Conservation (phyloP, 2,888 invertebrate genomes). For the Fabriciana adippe region DNA sequence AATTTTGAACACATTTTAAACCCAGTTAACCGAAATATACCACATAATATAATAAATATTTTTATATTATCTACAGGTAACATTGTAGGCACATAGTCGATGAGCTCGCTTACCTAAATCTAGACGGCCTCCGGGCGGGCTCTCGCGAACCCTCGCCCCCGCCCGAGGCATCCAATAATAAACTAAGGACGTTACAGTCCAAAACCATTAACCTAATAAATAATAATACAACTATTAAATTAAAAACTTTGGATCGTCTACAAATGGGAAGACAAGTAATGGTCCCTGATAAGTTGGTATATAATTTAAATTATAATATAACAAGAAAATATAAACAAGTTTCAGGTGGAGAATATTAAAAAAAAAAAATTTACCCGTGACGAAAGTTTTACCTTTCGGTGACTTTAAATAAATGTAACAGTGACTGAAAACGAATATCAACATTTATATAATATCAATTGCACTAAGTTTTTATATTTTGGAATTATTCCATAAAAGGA, state of each 20-base stretch:
- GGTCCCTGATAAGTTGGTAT: conserved; percentile 56
- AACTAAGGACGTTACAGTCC: conserved; percentile 32
- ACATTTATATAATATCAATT: conserved; percentile 69
- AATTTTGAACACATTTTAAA: conserved; percentile 77
- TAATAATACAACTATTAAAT: conserved; percentile 60
- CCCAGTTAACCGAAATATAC: conserved; percentile 63
- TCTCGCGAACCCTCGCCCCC: conserved; percentile 7
- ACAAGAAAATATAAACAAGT: conserved; percentile 34
- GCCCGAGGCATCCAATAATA: conserved; percentile 7
- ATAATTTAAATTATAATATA: conserved; percentile 32
- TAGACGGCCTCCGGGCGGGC: conserved; percentile 34
- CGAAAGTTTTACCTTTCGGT: conserved; percentile 25
- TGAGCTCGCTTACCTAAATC: conserved; percentile 69
- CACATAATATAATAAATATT: conserved; percentile 62
- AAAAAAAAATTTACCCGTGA: conserved; percentile 34
- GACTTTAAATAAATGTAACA: conserved; percentile 26
- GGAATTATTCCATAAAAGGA: conserved; percentile 76
- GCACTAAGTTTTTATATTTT: conserved; percentile 63
- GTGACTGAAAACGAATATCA: conserved; percentile 34
- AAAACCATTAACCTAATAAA: conserved; percentile 64
- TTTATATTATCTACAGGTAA: conserved; percentile 77
- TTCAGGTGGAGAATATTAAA: conserved; percentile 32
- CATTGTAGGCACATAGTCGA: conserved; percentile 80
- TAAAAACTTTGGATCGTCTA: conserved; percentile 74
- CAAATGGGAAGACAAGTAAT: conserved; percentile 74